Percentiles rank a stretch among this genome's conserved stretches.
phyloP scores from a whole-genome alignment of 2,113 vertebrate species.

The Dunckerocampus dactyliophorus region DNA sequence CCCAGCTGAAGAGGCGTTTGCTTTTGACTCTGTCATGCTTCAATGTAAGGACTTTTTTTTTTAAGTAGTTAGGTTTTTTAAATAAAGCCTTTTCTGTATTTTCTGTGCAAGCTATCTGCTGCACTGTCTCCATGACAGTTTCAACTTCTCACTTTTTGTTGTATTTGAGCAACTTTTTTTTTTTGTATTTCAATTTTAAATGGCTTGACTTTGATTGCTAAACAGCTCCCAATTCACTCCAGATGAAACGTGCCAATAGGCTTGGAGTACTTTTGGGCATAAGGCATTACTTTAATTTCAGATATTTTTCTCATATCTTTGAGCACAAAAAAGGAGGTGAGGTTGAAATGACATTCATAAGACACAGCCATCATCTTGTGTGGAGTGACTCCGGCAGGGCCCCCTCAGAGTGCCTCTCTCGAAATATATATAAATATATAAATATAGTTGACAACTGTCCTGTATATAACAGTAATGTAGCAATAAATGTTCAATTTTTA shows the following conservation, averaged over 20 bases:
- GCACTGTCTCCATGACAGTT: constrained; percentile 42
- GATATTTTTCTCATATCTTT: constrained; percentile 43
- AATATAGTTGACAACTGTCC: constrained; percentile 84
- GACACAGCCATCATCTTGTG: constrained; percentile 50
- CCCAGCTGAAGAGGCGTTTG: constrained; percentile 32
- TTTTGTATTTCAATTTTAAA: constrained; percentile 1
- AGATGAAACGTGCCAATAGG: constrained; percentile 14
- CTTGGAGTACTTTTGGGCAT: constrained; percentile 41
- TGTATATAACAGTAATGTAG: constrained; percentile 96
- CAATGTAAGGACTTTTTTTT: constrained; percentile 48
- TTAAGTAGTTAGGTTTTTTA: constrained; percentile 31
- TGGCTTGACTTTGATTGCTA: neutral
- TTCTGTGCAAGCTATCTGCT: constrained; percentile 45
- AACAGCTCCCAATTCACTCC: neutral
- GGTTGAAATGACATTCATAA: constrained; percentile 46
- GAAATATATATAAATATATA: constrained; percentile 72
- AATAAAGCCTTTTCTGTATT: constrained; percentile 26
- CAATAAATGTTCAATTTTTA: constrained; percentile 96
- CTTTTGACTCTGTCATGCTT: constrained; percentile 53
- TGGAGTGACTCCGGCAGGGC: constrained; percentile 38
- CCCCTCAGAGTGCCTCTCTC: constrained; percentile 73
- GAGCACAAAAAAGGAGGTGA: constrained; percentile 34
- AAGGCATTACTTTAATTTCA: constrained; percentile 41
- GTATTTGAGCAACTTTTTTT: constrained; percentile 29
- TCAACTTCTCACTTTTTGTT: constrained; percentile 38